phyloP scores from a whole-genome alignment of 2,888 invertebrate species.

The Agrilus cyanescens region DNA sequence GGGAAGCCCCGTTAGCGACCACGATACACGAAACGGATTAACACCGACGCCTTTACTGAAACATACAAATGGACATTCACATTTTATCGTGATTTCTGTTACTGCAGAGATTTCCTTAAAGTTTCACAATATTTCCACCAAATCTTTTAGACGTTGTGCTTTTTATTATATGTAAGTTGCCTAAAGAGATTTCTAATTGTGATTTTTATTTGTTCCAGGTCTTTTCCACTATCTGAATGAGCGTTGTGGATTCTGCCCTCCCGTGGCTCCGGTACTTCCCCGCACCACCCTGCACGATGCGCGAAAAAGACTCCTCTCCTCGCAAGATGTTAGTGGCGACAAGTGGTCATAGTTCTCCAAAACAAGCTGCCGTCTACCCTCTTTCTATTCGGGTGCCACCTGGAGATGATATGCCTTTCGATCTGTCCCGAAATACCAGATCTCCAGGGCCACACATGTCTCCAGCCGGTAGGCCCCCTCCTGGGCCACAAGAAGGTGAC shows the following conservation, averaged over 20 bases:
- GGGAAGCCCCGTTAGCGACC: no score
- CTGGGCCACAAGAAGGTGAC: conserved; percentile 37
- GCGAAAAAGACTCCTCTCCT: conserved; percentile 87
- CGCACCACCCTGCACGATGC: conserved; percentile 52
- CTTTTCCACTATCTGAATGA: conserved; percentile 42
- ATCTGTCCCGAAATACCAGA: conserved; percentile 44
- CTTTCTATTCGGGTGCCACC: conserved; percentile 48
- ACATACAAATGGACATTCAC: no score
- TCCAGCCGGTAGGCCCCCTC: conserved; percentile 44
- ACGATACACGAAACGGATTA: no score
- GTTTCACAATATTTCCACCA: no score
- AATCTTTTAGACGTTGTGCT: no score
- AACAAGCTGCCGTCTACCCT: conserved; percentile 64
- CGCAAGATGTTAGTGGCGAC: conserved; percentile 63
- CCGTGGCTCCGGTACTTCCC: conserved; percentile 39
- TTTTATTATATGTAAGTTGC: no score
- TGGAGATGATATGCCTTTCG: conserved; percentile 49
- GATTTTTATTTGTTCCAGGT: conserved; percentile 18
- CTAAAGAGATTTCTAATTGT: no score
- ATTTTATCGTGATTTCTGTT: no score
- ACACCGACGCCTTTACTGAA: no score
- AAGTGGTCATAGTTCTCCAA: conserved; percentile 53
- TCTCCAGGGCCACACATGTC: conserved; percentile 44
- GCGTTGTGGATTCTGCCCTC: conserved; percentile 59
- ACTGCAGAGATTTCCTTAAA: no score